Base-by-base conservation (phyloP, 2,113 vertebrate species). In the Periophthalmus modestus region DNA sequence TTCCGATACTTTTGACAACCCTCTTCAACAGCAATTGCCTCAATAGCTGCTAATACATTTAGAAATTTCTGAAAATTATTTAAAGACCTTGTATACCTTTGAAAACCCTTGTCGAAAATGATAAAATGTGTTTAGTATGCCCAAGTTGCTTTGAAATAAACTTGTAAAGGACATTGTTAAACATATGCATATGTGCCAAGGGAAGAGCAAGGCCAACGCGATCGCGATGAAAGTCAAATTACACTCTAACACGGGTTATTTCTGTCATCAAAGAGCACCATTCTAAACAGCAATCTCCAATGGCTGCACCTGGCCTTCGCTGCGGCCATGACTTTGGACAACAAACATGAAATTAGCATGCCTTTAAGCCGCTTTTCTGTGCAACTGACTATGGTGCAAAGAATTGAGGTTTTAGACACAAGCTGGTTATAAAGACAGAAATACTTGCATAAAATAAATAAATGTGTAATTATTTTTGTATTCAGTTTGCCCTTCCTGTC, bases 271-370 rank as follows among this genome's bases (percentile, higher is more conserved):
- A 81, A 72, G 74, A 59, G 28, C 18, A 18, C 4, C 66, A 71
- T 73, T 72, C 14, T 28, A 67, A 79, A 66, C 39, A 0, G 67
- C 69, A 66, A 55, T 73, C 75, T 77, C 71, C 15, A 2, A 77
- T 72, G 72, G 69, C 74, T 48, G 48, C 28, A 57, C 79, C 48
- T 68, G 72, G 69, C 77, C 84, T 75, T 88, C 72, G 36, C n/a
- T 71, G 67, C 23, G 33, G 61, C 74, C 24, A 18, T 74, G 78
- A 80, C 80, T 76, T 66, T 50, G 24, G 71, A 59, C 76, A 34
- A 72, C 66, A 69, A 77, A 77, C 39, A 58, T 58, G 71, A 19
- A 34, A 34, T 62, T 18, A 62, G 24, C 2, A 69, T 77, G 2
- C 33, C 9, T n/a, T 63, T 19, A 39, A 36, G 19, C 6, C 62